Base-by-base conservation (phyloP, 2,797 vertebrate species). In the Sebastes vulpes region DNA sequence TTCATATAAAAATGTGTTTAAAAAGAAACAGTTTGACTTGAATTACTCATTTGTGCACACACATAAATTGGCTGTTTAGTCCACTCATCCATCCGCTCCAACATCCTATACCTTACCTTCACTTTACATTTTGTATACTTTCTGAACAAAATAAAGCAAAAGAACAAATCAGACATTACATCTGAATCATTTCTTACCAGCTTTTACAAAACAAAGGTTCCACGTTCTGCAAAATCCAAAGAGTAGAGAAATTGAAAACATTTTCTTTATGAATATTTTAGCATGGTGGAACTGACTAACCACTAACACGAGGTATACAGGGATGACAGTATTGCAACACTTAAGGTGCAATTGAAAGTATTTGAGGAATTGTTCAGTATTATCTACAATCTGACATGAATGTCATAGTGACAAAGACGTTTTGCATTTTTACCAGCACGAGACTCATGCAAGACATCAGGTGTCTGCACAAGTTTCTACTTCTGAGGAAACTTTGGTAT, bases 401-500 rank as follows among this genome's bases (percentile, higher is more conserved):
- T 72, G 38, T 31, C 23, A 56, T 3, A 61, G 56, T 67, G 1
- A 81, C 29, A n/a, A 38, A 6, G 31, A 70, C n/a, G n/a, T 56
- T 53, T 65, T 67, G 60, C 42, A 2, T 82, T 58, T 76, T 46
- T 32, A 31, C 6, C 5, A 48, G 12, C 82, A 82, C 46, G 7
- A 73, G 83, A 89, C 72, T 21, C 1, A 2, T 21, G 6, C 25
- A 25, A 57, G 53, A 75, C 16, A 3, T 31, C 21, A 50, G 16
- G 25, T 25, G 54, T 69, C 28, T 35, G 71, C 12, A 65, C 14
- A 18, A 28, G 38, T 77, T 38, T 59, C 2, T 9, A 59, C 50
- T 11, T 12, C 7, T 78, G 65, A 77, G 25, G 31, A 7, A 60
- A 7, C 50, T 61, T 18, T 65, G 72, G 81, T 82, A 84, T 77